phyloP scores from a whole-genome alignment of 2,888 invertebrate genomes.

The Electrophaes corylata region DNA sequence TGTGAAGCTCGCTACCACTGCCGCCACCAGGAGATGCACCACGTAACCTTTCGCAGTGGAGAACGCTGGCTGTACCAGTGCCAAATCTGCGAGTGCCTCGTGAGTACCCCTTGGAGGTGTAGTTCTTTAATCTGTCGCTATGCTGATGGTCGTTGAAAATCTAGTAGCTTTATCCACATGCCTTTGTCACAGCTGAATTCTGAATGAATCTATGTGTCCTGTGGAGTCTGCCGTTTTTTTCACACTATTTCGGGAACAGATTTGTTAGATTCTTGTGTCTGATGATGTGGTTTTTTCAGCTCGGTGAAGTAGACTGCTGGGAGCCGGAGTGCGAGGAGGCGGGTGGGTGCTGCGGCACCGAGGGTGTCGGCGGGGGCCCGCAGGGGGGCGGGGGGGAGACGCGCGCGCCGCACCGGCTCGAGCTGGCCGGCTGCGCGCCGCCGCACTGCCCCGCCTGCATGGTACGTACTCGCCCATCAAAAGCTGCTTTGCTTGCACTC shows the following conservation, averaged over 20 bases:
- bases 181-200: too few relatives aligned
- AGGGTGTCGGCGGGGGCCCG: conserved; percentile 68
- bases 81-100: conserved; percentile 95
- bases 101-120: conserved; percentile 63
- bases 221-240: too few relatives aligned
- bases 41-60: conserved; percentile 90
- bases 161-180: too few relatives aligned
- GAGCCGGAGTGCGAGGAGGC: conserved; percentile 93
- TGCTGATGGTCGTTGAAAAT: too few relatives aligned
- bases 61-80: conserved; percentile 96
- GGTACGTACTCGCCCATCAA: conserved; percentile 53
- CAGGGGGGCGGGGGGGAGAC: conserved; percentile 70
- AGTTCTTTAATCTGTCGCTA: too few relatives aligned
- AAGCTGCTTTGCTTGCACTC: conserved; percentile 19
- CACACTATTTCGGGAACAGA: too few relatives aligned
- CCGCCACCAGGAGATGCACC: conserved; percentile 90
- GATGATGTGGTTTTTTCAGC: conserved; percentile 72
- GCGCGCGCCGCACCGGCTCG: conserved; percentile 84
- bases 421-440: conserved; percentile 87
- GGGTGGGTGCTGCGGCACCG: conserved; percentile 87
- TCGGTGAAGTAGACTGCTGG: conserved; percentile 95
- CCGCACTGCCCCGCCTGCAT: conserved; percentile 86
- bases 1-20: conserved; percentile 90
- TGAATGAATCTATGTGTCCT: too few relatives aligned
- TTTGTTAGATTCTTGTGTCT: background rate